Conservation (phyloP, 2,888 invertebrate species). For the Heliconius erato region DNA sequence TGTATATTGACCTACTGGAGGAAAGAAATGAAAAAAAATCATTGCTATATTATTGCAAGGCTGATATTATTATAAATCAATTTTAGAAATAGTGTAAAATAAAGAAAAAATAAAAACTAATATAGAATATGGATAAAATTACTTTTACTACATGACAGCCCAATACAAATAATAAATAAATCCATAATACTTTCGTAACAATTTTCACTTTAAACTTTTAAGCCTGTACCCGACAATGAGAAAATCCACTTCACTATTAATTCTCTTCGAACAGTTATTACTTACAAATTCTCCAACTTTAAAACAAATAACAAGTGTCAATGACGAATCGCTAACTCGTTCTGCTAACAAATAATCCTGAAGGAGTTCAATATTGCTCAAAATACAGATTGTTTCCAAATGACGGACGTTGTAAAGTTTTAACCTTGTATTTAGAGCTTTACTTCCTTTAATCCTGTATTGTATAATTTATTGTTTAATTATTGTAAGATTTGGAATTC, state of each 20-base stretch:
- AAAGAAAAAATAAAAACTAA: no score
- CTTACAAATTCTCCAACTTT: constrained; percentile 21
- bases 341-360: constrained; percentile 20
- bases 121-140: no score
- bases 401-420: constrained; percentile 5
- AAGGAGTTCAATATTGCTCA: constrained; percentile 22
- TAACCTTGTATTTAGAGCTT: not conserved
- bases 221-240: not conserved
- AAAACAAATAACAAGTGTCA: constrained; percentile 29
- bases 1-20: no score
- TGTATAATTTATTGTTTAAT: not conserved
- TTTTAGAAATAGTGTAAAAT: no score
- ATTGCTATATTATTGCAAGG: no score
- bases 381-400: constrained; percentile 6
- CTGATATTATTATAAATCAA: no score
- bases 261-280: constrained; percentile 11
- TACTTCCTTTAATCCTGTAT: not conserved
- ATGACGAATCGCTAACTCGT: constrained; percentile 25
- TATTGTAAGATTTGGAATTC: not conserved
- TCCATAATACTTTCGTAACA: not conserved
- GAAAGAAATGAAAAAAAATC: no score
- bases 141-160: no score
- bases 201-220: not conserved
- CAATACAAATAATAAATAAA: not conserved
- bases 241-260: constrained; percentile 13